Conservation (phyloP, 1,140 invertebrate species). For the Drosophila orosa region DNA sequence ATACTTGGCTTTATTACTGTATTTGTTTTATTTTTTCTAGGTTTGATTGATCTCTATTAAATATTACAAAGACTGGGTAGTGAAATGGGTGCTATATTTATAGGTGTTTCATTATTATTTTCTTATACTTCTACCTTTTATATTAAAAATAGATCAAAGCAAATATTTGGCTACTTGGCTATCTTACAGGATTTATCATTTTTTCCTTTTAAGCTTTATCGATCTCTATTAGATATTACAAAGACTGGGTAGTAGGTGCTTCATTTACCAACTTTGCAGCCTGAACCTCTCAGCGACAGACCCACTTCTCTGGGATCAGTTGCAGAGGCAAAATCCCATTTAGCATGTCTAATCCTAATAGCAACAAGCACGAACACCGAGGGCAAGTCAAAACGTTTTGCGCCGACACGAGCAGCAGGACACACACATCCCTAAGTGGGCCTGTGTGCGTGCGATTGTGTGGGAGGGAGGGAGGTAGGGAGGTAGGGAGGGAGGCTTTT, state of each 20-base stretch:
- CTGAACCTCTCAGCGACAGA: neutral
- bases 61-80: too few species aligned
- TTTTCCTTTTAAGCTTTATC: too few species aligned
- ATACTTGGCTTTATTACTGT: neutral
- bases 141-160: too few species aligned
- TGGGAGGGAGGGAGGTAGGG: neutral
- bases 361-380: conserved; percentile 49
- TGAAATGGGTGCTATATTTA: too few species aligned
- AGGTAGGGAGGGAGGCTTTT: conserved; percentile 6
- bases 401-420: conserved; percentile 19
- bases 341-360: conserved; percentile 55
- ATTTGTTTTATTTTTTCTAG: neutral
- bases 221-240: neutral
- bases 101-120: too few species aligned
- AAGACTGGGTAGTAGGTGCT: neutral
- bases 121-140: too few species aligned
- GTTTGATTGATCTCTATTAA: neutral
- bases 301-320: conserved; percentile 23
- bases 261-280: neutral
- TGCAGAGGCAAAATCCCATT: conserved; percentile 24
- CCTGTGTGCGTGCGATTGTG: neutral
- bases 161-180: neutral
- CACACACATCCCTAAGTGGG: neutral
- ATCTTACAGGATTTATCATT: neutral
- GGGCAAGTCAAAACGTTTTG: conserved; percentile 64